These are phyloP conservation scores for Dryococelus australis DNA, from an alignment of 2,888 invertebrate genomes.

Conservation along the genomic window DNA sequence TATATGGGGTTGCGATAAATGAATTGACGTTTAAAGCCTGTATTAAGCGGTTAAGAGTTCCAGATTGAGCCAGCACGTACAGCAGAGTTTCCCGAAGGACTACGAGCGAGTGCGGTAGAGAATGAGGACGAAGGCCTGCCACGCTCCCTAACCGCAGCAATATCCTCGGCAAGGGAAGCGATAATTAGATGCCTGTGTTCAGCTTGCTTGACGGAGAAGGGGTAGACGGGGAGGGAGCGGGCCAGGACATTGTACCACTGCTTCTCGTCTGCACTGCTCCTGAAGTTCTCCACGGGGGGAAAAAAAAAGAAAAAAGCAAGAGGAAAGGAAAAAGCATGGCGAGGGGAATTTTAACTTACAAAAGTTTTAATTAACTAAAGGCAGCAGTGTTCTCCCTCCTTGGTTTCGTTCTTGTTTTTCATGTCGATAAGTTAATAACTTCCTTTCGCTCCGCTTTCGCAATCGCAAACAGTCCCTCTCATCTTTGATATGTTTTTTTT, in stretches of 20 bases:
- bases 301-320: neutral
- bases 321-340: neutral
- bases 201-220: neutral
- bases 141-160: neutral
- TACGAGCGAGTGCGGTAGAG: neutral
- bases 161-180: neutral
- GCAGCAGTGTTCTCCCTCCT: constrained; percentile 6
- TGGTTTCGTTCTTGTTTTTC: neutral
- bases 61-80: neutral
- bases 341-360: neutral
- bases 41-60: neutral
- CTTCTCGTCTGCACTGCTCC: neutral
- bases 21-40: neutral
- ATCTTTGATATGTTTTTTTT: too few relatives aligned
- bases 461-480: neutral
- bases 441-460: neutral
- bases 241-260: neutral
- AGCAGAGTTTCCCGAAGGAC: neutral
- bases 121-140: neutral
- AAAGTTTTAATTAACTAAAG: constrained; percentile 29
- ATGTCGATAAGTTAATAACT: constrained; percentile 4
- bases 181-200: constrained; percentile 10
- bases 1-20: neutral
- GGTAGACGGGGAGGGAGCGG: neutral
- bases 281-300: neutral